Evolutionary conservation across 1,140 invertebrate genomes (phyloP).

Genomic region (Lanistes nyassanus): DNA sequence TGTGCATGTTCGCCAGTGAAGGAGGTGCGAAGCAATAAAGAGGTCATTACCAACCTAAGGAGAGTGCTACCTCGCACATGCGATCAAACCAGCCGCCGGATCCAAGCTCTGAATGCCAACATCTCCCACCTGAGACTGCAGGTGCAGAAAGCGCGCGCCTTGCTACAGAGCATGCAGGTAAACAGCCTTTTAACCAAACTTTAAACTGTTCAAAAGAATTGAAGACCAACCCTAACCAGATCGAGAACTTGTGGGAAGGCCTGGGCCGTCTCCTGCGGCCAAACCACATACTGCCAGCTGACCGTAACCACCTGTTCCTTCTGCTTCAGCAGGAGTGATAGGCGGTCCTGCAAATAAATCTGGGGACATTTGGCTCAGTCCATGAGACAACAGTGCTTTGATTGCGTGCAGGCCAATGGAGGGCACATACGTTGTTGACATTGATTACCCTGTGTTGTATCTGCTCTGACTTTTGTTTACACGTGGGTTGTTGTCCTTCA

Average conservation of each 20-base stretch:
- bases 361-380: background rate
- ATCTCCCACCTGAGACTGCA: slow-evolving; percentile 33
- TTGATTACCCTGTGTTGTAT: no score
- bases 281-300: no score
- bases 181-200: background rate
- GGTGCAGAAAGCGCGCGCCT: slow-evolving; percentile 22
- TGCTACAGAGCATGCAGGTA: slow-evolving; percentile 29
- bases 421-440: no score
- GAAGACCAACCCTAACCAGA: no score
- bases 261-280: no score
- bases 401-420: no score
- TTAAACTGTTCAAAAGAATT: background rate
- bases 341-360: no score
- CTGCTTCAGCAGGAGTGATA: no score
- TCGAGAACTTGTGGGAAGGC: no score
- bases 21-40: background rate
- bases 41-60: background rate
- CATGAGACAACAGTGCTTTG: background rate
- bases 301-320: no score
- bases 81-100: background rate
- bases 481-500: no score
- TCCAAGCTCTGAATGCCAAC: slow-evolving; percentile 22
- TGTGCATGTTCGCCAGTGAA: background rate
- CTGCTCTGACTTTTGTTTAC: no score
- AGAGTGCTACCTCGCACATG: slow-evolving; percentile 8